Conservation (phyloP, 2,113 vertebrate species). For the Pteropus alecto region DNA sequence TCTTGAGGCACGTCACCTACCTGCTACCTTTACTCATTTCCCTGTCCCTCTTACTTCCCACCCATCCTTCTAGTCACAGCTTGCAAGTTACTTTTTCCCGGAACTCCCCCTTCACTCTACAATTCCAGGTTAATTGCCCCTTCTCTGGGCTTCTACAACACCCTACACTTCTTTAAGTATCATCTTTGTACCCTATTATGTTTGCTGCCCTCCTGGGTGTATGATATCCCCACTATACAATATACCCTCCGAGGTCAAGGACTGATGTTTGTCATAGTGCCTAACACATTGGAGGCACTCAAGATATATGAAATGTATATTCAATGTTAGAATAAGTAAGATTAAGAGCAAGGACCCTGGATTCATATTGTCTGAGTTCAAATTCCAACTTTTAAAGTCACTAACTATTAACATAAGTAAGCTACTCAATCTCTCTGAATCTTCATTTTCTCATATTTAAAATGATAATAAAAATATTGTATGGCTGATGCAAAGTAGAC, state of each 20-base stretch:
- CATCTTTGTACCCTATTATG: neutral
- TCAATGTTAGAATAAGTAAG: neutral
- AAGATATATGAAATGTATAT: neutral
- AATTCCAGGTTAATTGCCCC: neutral
- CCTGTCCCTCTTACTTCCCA: neutral
- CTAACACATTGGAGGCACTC: neutral
- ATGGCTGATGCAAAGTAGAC: neutral
- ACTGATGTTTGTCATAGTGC: neutral
- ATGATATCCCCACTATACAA: neutral
- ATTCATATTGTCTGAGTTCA: neutral
- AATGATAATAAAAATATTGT: neutral
- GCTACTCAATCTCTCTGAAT: neutral
- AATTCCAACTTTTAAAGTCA: neutral
- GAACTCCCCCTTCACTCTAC: neutral
- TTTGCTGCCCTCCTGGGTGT: neutral
- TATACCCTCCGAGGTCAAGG: neutral
- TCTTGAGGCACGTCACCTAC: neutral
- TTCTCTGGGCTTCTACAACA: neutral
- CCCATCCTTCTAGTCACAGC: neutral
- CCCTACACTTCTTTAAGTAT: neutral
- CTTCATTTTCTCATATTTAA: neutral
- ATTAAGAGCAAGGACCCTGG: neutral
- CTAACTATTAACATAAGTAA: neutral
- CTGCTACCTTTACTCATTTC: neutral
- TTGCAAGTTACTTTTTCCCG: neutral